These are phyloP conservation scores for Coluber constrictor DNA, from an alignment of 2,797 vertebrate species.

Conservation along the genomic window DNA sequence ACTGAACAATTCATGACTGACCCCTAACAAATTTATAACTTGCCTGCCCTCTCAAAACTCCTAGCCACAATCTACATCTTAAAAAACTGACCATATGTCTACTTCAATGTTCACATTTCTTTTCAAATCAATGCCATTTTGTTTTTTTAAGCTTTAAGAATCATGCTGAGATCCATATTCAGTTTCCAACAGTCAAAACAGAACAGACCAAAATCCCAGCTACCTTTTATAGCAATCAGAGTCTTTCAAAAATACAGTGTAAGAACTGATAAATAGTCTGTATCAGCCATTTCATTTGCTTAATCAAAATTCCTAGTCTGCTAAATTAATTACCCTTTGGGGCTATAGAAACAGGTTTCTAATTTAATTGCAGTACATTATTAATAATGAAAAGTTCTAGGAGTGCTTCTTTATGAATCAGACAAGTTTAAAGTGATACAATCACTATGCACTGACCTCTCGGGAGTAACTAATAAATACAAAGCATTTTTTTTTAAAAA, in stretches of 20 bases:
- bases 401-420: conserved; percentile 58
- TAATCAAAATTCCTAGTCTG: conserved; percentile 76
- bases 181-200: conserved; percentile 53
- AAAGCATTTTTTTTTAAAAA: too few species aligned
- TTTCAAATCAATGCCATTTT: not conserved
- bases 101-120: too few species aligned
- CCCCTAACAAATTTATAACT: not conserved
- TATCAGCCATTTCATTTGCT: conserved; percentile 75
- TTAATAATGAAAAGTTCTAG: conserved; percentile 76
- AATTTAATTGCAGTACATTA: conserved; percentile 74
- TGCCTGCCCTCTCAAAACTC: not conserved
- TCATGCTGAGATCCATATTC: accelerated
- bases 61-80: not conserved
- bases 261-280: conserved; percentile 79
- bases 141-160: conserved; percentile 21
- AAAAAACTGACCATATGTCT: not conserved
- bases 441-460: conserved; percentile 21
- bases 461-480: conserved; percentile 40
- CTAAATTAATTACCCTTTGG: conserved; percentile 77
- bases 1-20: too few species aligned
- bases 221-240: conserved; percentile 69
- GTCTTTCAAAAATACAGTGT: conserved; percentile 67
- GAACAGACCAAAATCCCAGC: conserved; percentile 66
- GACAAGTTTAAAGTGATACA: conserved; percentile 61
- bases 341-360: conserved; percentile 72